Conservation (phyloP, 2,888 invertebrate species). For the Anoplius nigerrimus region DNA sequence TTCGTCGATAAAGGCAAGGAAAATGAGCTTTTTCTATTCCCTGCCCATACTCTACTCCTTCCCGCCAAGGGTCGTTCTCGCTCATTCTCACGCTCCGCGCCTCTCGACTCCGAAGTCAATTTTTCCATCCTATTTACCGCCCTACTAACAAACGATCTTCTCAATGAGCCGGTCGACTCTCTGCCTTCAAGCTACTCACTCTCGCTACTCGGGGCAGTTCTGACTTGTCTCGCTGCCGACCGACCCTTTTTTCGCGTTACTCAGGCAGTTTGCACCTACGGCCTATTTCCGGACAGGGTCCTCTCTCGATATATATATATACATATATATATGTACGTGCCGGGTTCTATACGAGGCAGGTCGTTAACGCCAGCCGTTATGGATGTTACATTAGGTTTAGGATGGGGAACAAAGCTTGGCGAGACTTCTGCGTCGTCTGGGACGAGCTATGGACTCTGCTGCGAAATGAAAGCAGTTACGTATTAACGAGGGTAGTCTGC, state of each 20-base stretch:
- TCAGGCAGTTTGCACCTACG: not conserved
- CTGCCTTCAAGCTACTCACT: not conserved
- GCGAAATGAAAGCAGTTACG: not conserved
- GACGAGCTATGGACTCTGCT: constrained; percentile 17
- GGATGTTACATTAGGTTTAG: constrained; percentile 1
- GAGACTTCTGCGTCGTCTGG: not conserved
- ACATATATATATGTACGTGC: too few species aligned
- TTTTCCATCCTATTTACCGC: constrained; percentile 45
- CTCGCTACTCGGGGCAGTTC: not conserved
- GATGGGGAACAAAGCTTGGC: not conserved
- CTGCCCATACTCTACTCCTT: constrained; percentile 9
- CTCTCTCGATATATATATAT: too few species aligned
- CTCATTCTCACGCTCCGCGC: constrained; percentile 27
- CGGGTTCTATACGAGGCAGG: too few species aligned
- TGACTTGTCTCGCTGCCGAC: too few species aligned
- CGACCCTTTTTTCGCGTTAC: constrained; percentile 6
- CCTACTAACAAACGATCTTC: constrained; percentile 47
- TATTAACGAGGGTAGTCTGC: not conserved
- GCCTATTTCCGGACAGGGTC: too few species aligned
- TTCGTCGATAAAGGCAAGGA: constrained; percentile 50
- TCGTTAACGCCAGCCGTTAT: too few species aligned
- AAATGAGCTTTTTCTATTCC: constrained; percentile 48
- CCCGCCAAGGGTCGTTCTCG: constrained; percentile 1
- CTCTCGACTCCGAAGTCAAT: constrained; percentile 37
- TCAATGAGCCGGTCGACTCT: constrained; percentile 24